Conservation (phyloP, 2,888 invertebrate species). For the Lepidonotus clava region DNA sequence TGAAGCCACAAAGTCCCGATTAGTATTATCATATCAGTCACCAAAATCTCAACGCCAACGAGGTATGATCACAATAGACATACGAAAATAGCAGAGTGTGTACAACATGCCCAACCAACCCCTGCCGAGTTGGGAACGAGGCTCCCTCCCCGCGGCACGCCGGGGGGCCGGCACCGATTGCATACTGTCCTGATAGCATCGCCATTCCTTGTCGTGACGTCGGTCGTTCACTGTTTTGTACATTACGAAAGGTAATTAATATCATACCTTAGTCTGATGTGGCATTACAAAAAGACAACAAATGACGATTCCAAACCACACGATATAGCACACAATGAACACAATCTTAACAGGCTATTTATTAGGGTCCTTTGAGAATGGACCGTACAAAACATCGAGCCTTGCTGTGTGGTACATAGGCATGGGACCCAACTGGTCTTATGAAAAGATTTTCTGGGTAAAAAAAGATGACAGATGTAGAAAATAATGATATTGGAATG, state of each 20-base stretch:
- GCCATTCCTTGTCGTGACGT: background rate
- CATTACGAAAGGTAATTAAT: background rate
- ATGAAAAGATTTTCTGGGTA: background rate
- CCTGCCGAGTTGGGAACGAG: background rate
- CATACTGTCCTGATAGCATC: constrained; percentile 17
- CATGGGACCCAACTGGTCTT: background rate
- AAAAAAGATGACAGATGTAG: background rate
- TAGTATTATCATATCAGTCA: constrained; percentile 21
- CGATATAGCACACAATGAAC: constrained; percentile 17
- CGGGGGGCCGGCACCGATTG: background rate
- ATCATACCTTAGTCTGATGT: background rate
- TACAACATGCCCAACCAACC: background rate
- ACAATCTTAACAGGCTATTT: background rate
- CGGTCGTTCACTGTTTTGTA: background rate
- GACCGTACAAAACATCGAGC: background rate
- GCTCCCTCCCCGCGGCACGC: no score
- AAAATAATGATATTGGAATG: constrained; percentile 29
- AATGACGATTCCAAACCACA: constrained; percentile 3
- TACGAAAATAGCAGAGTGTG: constrained; percentile 46
- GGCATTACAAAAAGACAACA: constrained; percentile 7
- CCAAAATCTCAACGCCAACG: constrained; percentile 46
- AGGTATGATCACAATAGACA: constrained; percentile 41
- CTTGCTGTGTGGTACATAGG: background rate
- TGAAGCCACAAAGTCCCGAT: constrained; percentile 39
- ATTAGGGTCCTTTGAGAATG: background rate